A percentile compares a stretch with the other conserved stretches of the same genome.
Conservation (phyloP, 1,140 invertebrate species). For the Sitophilus oryzae region DNA sequence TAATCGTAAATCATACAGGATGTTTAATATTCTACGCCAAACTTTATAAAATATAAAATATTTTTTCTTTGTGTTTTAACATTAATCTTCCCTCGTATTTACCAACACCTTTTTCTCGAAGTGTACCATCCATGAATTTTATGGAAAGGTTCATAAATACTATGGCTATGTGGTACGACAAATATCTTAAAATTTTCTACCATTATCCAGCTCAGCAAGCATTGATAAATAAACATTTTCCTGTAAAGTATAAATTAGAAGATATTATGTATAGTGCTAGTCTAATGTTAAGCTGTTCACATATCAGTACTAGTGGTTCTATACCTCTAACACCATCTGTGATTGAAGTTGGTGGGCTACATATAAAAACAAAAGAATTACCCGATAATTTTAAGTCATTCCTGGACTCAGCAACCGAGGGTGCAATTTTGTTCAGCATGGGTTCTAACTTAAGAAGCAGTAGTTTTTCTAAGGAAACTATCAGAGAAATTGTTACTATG, state of each 20-base stretch:
- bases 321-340: conserved; percentile 13
- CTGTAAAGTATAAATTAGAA: conserved; percentile 16
- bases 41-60: no score
- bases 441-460: conserved; percentile 48
- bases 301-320: conserved; percentile 19
- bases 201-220: conserved; percentile 19
- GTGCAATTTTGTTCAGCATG: conserved; percentile 50
- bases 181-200: conserved; percentile 9
- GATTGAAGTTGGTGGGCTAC: conserved; percentile 28
- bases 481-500: conserved; percentile 43
- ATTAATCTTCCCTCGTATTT: conserved; percentile 12
- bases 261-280: conserved; percentile 26
- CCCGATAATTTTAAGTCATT: conserved; percentile 37
- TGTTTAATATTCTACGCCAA: no score
- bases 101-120: conserved; percentile 2
- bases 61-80: no score
- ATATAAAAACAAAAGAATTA: conserved; percentile 18
- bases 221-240: conserved; percentile 25
- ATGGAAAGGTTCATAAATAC: conserved; percentile 26
- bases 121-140: no score
- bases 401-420: conserved; percentile 47
- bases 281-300: conserved; percentile 26
- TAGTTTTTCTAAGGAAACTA: conserved; percentile 41
- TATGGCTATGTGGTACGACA: conserved; percentile 6
- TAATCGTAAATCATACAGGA: no score